Base-by-base conservation (phyloP, 92 coral and sea anemone genomes). In the Palythoa grandis region DNA sequence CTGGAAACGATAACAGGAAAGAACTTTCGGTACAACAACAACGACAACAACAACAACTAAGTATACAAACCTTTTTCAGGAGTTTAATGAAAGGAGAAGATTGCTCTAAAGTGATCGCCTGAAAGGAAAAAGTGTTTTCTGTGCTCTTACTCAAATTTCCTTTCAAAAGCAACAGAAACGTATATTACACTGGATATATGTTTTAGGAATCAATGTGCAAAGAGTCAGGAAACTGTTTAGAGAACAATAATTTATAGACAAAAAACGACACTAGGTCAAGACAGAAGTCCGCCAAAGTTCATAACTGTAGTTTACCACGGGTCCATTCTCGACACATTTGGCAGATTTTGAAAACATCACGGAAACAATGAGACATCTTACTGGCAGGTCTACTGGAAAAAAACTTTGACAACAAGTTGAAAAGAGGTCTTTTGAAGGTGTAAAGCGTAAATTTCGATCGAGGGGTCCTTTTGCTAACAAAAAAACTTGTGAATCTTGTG, bases 71-170 rank as follows among this genome's bases (percentile, higher is more conserved):
- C 95, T 92, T 85, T 47, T 84, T 76, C 40, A 93, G 43, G 19
- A 93, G 91, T 76, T 89, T 92, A 68, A 73, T 85, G 77, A 89
- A 89, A 29, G 84, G 89, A 11, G 77, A 86, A 22, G 95, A 92
- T 3, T 90, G 50, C 61, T 93, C 78, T 13, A 90, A 67, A 3
- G 79, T 7, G 60, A 72, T 70, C 0, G 48, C 75, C 85, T 80
- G 63, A 7, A 8, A 65, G 52, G 7, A 43, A 12, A n/a, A 80
- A 14, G 25, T 17, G 15, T 38, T 13, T 23, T 13, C 16, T 60
- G 37, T 7, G 1, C 4, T 14, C 65, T 58, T 67, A 4, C 72
- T 22, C n/a, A 10, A 19, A 19, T 19, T 9, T 65, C 2, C 25
- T 17, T 65, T 65, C 24, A 0, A 65, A 23, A 22, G 39, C 72